A percentile compares a stretch with the other conserved stretches of the same genome.
phyloP scores from a whole-genome alignment of 2,113 vertebrate genomes.

The Ptyas mucosa region DNA sequence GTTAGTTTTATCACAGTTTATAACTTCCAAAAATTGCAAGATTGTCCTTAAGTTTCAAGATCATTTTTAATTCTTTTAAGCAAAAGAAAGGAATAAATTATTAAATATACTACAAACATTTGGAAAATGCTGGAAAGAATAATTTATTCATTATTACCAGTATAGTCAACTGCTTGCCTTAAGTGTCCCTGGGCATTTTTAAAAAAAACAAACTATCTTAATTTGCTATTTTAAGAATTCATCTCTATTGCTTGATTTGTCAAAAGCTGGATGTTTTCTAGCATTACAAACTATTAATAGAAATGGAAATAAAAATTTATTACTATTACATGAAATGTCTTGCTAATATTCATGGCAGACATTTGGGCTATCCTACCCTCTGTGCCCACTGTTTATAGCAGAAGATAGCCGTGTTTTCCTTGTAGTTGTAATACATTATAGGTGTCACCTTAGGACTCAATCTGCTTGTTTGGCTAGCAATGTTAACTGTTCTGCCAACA shows the following conservation, averaged over 20 bases:
- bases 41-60: slow-evolving; percentile 1
- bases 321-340: not conserved
- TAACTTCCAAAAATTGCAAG: not conserved
- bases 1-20: not conserved
- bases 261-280: not conserved
- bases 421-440: not conserved
- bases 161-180: slow-evolving; percentile 42
- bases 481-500: not conserved
- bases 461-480: slow-evolving; percentile 3
- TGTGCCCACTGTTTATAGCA: slow-evolving; percentile 15
- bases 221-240: slow-evolving; percentile 41
- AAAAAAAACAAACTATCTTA: slow-evolving; percentile 15
- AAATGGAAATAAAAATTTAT: not conserved
- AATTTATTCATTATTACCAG: slow-evolving; percentile 36
- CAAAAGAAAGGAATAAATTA: slow-evolving; percentile 5
- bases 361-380: not conserved
- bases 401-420: not conserved
- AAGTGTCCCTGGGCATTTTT: not conserved
- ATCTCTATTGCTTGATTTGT: slow-evolving; percentile 37
- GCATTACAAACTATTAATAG: not conserved
- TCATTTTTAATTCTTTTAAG: slow-evolving; percentile 44
- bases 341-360: slow-evolving; percentile 21
- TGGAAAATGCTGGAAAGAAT: slow-evolving; percentile 14
- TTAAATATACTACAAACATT: not conserved
- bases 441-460: slow-evolving; percentile 6